These are phyloP conservation scores for Rhodinocichla rosea DNA, from an alignment of 2,113 vertebrate species.

Conservation along the genomic window DNA sequence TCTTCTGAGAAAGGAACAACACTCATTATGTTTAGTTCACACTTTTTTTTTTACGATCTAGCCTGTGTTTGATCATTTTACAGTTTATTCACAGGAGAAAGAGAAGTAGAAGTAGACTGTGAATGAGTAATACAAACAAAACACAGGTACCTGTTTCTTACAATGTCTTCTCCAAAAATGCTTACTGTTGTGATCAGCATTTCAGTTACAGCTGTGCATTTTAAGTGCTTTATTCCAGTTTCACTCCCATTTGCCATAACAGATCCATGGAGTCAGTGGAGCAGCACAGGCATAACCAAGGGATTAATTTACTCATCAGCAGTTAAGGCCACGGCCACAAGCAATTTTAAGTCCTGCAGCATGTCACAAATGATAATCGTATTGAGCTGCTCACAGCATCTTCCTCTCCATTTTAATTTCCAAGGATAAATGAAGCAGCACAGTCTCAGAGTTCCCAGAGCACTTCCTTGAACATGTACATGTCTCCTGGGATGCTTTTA, in stretches of 20 bases:
- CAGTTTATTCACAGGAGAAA: not conserved
- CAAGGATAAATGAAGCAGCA: constrained; percentile 20
- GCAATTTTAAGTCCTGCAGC: not conserved
- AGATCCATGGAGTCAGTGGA: not conserved
- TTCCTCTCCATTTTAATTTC: constrained; percentile 8
- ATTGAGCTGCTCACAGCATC: not conserved
- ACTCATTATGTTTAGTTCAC: not conserved
- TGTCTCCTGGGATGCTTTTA: not conserved
- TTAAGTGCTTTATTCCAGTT: not conserved
- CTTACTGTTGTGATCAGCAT: not conserved
- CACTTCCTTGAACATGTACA: not conserved
- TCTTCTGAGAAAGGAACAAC: not conserved
- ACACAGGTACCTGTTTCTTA: not conserved
- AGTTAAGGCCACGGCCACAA: not conserved
- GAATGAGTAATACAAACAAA: not conserved
- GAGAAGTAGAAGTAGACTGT: not conserved
- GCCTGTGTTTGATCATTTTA: not conserved
- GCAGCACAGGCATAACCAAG: not conserved
- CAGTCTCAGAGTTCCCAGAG: not conserved
- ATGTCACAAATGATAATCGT: not conserved
- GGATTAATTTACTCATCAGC: not conserved
- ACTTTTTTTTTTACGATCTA: not conserved
- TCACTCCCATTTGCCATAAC: not conserved
- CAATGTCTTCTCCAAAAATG: not conserved
- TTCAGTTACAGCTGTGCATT: not conserved